phyloP scores from a whole-genome alignment of 2,888 invertebrate species.

The Macrosiphum euphorbiae region DNA sequence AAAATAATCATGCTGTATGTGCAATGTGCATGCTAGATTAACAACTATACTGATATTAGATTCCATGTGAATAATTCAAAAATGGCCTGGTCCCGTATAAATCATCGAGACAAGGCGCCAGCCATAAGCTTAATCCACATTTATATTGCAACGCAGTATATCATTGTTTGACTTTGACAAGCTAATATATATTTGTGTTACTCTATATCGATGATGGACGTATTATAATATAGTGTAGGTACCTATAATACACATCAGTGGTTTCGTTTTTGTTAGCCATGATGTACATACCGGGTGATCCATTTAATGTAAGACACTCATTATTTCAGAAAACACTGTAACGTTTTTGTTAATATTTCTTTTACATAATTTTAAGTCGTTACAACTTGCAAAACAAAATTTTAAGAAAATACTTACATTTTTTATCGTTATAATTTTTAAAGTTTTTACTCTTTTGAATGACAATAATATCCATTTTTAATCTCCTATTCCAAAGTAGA shows the following conservation, averaged over 20 bases:
- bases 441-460: too few relatives aligned
- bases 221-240: not conserved
- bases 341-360: not conserved
- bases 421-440: too few relatives aligned
- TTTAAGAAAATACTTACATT: not conserved
- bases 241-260: not conserved
- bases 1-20: not conserved
- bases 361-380: not conserved
- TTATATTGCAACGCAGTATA: conserved; percentile 22
- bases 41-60: not conserved
- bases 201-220: conserved; percentile 12
- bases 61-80: conserved; percentile 35
- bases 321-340: not conserved
- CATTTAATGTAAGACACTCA: not conserved
- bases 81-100: conserved; percentile 3
- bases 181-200: conserved; percentile 11
- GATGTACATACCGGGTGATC: not conserved
- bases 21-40: not conserved
- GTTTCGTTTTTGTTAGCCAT: not conserved
- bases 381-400: not conserved
- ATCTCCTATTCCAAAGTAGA: not conserved
- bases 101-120: conserved; percentile 50
- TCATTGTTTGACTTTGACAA: conserved; percentile 59
- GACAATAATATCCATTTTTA: too few relatives aligned
- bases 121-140: conserved; percentile 33